phyloP scores from a whole-genome alignment of 2,113 vertebrate species.

The Triplophysa siluroides region DNA sequence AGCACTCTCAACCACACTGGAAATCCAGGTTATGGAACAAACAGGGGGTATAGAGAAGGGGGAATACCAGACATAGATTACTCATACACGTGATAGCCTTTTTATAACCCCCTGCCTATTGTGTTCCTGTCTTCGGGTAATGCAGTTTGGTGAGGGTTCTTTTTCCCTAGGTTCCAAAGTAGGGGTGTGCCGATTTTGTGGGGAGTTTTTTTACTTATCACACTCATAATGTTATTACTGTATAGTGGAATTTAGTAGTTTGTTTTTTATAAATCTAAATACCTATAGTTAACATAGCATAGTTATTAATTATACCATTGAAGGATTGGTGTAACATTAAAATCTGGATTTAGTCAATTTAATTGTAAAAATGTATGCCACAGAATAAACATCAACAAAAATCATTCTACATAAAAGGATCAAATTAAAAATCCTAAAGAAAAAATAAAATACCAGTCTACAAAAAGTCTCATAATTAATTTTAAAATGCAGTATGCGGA shows the following conservation, averaged over 20 bases:
- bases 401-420: neutral
- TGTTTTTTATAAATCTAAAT: neutral
- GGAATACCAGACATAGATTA: slow-evolving; percentile 91
- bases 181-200: slow-evolving; percentile 56
- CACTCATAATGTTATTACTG: neutral
- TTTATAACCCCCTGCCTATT: slow-evolving; percentile 43
- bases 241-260: neutral
- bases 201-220: neutral
- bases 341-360: neutral
- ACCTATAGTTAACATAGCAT: slow-evolving; percentile 15
- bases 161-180: slow-evolving; percentile 70
- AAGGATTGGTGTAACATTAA: neutral
- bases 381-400: neutral
- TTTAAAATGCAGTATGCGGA: too few relatives aligned
- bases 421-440: too few relatives aligned
- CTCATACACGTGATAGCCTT: slow-evolving; percentile 83
- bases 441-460: too few relatives aligned
- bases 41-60: slow-evolving; percentile 87
- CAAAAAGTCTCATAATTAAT: too few relatives aligned
- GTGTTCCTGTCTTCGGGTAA: slow-evolving; percentile 57
- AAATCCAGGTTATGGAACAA: slow-evolving; percentile 79
- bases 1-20: slow-evolving; percentile 64
- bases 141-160: slow-evolving; percentile 59
- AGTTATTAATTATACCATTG: neutral
- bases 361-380: neutral